phyloP scores from a whole-genome alignment of 2,113 vertebrate genomes.

The Psittacus erithacus region DNA sequence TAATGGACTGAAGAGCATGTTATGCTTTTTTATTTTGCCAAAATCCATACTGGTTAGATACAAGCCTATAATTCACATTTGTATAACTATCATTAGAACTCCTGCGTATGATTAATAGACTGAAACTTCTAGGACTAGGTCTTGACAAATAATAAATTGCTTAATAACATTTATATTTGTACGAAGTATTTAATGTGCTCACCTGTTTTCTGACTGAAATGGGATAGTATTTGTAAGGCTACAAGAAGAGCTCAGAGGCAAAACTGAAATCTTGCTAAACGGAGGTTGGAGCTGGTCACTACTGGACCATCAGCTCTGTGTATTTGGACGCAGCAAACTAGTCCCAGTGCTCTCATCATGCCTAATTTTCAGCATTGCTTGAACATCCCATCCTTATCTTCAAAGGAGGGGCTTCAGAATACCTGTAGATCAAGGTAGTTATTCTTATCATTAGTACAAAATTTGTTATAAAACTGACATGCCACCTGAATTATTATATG shows the following conservation, averaged over 20 bases:
- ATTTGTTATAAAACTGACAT: background rate
- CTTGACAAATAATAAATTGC: background rate
- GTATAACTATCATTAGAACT: conserved; percentile 16
- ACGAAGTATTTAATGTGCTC: background rate
- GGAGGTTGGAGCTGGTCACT: background rate
- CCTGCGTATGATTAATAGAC: conserved; percentile 28
- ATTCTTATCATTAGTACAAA: background rate
- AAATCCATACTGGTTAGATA: conserved; percentile 41
- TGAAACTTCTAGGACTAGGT: background rate
- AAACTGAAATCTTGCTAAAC: background rate
- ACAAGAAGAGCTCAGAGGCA: background rate
- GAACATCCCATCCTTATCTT: background rate
- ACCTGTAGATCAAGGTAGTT: background rate
- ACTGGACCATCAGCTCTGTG: background rate
- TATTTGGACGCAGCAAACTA: background rate
- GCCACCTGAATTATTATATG: background rate
- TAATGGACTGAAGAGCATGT: conserved; percentile 55
- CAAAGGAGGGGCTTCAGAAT: background rate
- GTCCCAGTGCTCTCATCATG: background rate
- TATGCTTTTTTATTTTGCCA: conserved; percentile 7
- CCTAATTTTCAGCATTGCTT: background rate
- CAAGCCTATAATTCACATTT: conserved; percentile 20
- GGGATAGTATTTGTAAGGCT: background rate
- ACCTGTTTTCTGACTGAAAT: background rate
- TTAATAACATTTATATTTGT: background rate